These are phyloP conservation scores for Haliclona indistincta DNA, from an alignment of 37 sponge, comb jelly and placozoan species.

Conservation along the genomic window DNA sequence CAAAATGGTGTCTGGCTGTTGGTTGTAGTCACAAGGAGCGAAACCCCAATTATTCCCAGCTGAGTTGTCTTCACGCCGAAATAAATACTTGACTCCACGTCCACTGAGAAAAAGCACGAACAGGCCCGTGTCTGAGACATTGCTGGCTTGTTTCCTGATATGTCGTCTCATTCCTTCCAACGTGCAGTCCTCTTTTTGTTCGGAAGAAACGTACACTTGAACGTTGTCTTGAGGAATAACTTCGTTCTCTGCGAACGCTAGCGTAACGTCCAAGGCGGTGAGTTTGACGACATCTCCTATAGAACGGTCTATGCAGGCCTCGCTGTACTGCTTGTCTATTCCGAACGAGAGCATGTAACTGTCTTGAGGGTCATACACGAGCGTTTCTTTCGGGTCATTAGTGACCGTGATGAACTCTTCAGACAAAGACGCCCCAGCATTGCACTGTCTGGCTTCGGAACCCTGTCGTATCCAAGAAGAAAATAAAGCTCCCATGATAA, in stretches of 20 bases:
- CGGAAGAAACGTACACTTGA: constrained; percentile 19
- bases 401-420: too few relatives aligned
- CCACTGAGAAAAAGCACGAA: constrained; percentile 67
- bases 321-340: constrained; percentile 49
- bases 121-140: constrained; percentile 45
- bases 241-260: not conserved
- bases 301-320: constrained; percentile 26
- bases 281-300: constrained; percentile 2
- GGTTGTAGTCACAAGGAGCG: constrained; percentile 62
- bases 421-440: too few relatives aligned
- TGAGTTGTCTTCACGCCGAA: too few relatives aligned
- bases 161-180: constrained; percentile 36
- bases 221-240: too few relatives aligned
- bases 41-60: constrained; percentile 40
- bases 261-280: constrained; percentile 24
- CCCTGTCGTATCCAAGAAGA: too few relatives aligned
- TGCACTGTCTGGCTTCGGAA: too few relatives aligned
- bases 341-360: constrained; percentile 61
- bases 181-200: constrained; percentile 25
- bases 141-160: constrained; percentile 36
- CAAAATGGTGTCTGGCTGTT: constrained; percentile 20
- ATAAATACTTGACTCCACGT: constrained; percentile 72
- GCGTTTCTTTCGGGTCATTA: not conserved
- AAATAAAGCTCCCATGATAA: too few relatives aligned
- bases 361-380: constrained; percentile 52